phyloP scores from a whole-genome alignment of 2,888 invertebrate species.

The Spisula solida region DNA sequence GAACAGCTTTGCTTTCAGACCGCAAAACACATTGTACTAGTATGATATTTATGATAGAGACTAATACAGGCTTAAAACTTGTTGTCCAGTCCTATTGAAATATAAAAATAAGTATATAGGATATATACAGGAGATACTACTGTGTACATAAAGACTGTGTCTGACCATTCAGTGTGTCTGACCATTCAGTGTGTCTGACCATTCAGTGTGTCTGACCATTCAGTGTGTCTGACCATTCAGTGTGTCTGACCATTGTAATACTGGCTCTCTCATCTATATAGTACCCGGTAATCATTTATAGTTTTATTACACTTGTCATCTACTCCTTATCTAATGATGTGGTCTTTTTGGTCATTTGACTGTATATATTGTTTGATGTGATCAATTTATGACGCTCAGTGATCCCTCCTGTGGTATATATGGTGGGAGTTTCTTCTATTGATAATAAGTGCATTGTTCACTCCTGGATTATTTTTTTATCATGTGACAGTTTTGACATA shows the following conservation, averaged over 20 bases:
- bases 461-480: background rate
- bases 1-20: too few relatives aligned
- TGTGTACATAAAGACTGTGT: background rate
- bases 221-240: too few relatives aligned
- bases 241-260: background rate
- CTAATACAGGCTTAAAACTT: too few relatives aligned
- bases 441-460: background rate
- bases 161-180: too few relatives aligned
- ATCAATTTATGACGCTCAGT: constrained; percentile 15
- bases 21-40: too few relatives aligned
- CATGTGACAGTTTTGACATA: background rate
- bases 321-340: background rate
- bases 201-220: too few relatives aligned
- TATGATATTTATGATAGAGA: too few relatives aligned
- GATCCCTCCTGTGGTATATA: background rate
- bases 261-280: background rate
- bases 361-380: constrained; percentile 33
- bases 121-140: background rate
- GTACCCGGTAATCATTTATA: constrained; percentile 2
- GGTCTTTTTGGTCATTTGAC: constrained; percentile 2
- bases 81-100: too few relatives aligned
- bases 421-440: background rate
- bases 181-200: too few relatives aligned
- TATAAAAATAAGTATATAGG: too few relatives aligned
- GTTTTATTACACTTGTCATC: background rate